Percentiles rank a stretch among this genome's conserved stretches.
Evolutionary conservation across 2,113 vertebrate species (phyloP).

Genomic region (Rhineura floridana): DNA sequence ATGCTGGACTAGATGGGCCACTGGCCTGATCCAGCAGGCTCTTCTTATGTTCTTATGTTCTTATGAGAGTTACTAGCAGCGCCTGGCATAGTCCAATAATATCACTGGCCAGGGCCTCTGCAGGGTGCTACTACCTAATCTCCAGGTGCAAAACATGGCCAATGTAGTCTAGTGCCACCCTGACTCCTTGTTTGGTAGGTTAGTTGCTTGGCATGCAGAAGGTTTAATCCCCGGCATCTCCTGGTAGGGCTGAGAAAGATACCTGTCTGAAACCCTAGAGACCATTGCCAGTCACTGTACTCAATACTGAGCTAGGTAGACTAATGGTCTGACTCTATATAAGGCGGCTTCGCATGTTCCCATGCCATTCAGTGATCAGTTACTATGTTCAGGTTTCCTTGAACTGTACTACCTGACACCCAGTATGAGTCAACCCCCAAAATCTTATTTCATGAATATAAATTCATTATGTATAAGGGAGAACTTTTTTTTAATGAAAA

Average conservation of each 20-base stretch:
- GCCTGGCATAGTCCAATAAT: neutral
- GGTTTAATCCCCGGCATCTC: neutral
- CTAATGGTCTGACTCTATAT: too few species aligned
- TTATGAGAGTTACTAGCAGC: neutral
- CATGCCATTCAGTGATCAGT: neutral
- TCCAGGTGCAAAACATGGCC: neutral
- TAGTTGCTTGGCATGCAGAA: too few species aligned
- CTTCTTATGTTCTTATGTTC: too few species aligned
- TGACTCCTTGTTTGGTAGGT: too few species aligned
- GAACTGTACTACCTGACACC: neutral
- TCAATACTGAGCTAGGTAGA: too few species aligned
- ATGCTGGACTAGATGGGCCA: too few species aligned
- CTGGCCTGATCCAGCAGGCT: too few species aligned
- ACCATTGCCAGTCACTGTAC: too few species aligned
- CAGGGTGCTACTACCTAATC: neutral
- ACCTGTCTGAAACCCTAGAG: neutral
- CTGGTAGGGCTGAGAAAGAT: too few species aligned
- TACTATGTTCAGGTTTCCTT: neutral
- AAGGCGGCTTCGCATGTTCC: too few species aligned
- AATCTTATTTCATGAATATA: neutral
- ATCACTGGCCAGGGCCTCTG: neutral
- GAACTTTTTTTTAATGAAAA: neutral
- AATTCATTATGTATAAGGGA: neutral
- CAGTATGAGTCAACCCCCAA: too few species aligned
- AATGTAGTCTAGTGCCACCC: neutral